A percentile compares a stretch with the other conserved stretches of the same genome.
These are phyloP conservation scores for Zaprionus ghesquierei DNA, from an alignment of 1,140 invertebrate genomes.

Conservation along the genomic window DNA sequence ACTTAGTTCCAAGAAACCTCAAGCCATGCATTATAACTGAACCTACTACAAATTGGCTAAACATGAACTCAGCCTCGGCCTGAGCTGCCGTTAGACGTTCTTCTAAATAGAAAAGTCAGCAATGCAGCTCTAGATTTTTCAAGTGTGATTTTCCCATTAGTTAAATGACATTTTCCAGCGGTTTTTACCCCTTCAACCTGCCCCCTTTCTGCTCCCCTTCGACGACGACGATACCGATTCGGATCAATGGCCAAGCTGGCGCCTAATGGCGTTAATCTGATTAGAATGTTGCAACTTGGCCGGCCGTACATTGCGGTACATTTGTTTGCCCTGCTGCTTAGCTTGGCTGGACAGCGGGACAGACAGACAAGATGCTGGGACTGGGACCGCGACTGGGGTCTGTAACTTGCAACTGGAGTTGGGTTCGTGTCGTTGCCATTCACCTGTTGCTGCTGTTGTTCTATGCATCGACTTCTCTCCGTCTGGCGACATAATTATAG, in stretches of 20 bases:
- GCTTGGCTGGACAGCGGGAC: background rate
- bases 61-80: background rate
- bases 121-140: constrained; percentile 4
- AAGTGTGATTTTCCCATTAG: constrained; percentile 35
- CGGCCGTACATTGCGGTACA: constrained; percentile 37
- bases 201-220: background rate
- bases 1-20: background rate
- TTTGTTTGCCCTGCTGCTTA: constrained; percentile 59
- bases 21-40: background rate
- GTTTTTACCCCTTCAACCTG: background rate
- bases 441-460: constrained; percentile 64
- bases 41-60: background rate
- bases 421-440: constrained; percentile 75
- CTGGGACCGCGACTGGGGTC: constrained; percentile 11
- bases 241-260: constrained; percentile 44
- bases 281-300: constrained; percentile 54
- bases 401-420: constrained; percentile 15
- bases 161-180: constrained; percentile 22
- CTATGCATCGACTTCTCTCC: constrained; percentile 6
- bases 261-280: constrained; percentile 76
- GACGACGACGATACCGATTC: constrained; percentile 9
- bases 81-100: background rate
- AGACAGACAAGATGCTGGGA: constrained; percentile 54
- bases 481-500: constrained; percentile 67
- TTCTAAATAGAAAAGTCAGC: background rate